Conservation (phyloP, 2,888 invertebrate genomes). For the Aleiodes testaceus region DNA sequence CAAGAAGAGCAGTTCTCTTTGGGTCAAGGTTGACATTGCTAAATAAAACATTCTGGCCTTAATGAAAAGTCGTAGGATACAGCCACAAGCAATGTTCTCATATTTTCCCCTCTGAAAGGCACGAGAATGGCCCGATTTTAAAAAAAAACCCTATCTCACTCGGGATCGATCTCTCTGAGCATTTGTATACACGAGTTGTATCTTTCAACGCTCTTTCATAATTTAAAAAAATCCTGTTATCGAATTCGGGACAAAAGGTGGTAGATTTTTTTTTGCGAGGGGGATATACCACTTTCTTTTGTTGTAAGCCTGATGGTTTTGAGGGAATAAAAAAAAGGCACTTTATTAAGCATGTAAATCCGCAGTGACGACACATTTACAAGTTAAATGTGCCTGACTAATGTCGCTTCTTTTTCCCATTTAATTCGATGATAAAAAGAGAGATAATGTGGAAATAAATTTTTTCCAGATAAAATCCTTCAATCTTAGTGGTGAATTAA, state of each 20-base stretch:
- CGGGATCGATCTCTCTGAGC: slow-evolving; percentile 24
- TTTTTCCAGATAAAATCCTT: too few relatives aligned
- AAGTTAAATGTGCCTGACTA: slow-evolving; percentile 10
- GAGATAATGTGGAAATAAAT: too few relatives aligned
- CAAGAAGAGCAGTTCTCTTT: slow-evolving; percentile 25
- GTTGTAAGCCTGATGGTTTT: background rate
- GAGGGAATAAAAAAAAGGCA: background rate
- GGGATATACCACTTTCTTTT: too few relatives aligned
- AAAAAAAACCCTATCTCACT: slow-evolving; percentile 22
- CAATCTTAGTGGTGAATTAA: too few relatives aligned
- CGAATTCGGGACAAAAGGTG: slow-evolving; percentile 23
- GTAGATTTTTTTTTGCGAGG: too few relatives aligned
- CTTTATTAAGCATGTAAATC: slow-evolving; percentile 31
- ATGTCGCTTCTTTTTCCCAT: too few relatives aligned
- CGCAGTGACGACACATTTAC: slow-evolving; percentile 11
- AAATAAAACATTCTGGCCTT: slow-evolving; percentile 19
- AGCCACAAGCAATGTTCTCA: slow-evolving; percentile 3
- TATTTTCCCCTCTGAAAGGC: background rate
- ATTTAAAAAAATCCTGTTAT: slow-evolving; percentile 16
- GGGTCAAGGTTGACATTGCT: slow-evolving; percentile 18
- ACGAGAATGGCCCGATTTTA: background rate
- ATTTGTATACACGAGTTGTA: background rate
- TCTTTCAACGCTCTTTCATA: slow-evolving; percentile 18
- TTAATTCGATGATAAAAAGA: too few relatives aligned
- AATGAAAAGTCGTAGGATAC: slow-evolving; percentile 25